A percentile compares a stretch with the other conserved stretches of the same genome.
Conservation (phyloP, 2,113 vertebrate species). For the Bucco capensis region DNA sequence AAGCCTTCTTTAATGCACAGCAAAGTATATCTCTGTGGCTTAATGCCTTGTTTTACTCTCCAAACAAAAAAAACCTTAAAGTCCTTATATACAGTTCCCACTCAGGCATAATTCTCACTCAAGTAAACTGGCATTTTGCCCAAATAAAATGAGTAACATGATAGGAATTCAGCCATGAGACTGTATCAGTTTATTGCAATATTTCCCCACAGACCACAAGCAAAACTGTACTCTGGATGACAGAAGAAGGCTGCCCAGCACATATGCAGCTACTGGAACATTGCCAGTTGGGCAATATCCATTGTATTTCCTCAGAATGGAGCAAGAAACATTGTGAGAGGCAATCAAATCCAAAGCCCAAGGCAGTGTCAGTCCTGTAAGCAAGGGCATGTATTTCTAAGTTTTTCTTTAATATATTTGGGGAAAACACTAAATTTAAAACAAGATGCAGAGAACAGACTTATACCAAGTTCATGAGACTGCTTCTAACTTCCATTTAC, state of each 20-base stretch:
- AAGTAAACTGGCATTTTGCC: constrained; percentile 36
- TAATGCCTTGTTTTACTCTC: background rate
- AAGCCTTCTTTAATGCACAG: constrained; percentile 45
- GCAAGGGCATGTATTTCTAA: background rate
- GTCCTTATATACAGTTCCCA: background rate
- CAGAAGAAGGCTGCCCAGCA: constrained; percentile 15
- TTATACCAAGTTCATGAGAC: background rate
- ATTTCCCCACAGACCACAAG: constrained; percentile 41
- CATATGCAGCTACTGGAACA: constrained; percentile 38
- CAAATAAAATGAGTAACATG: constrained; percentile 8
- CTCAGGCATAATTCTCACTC: background rate
- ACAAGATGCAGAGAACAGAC: background rate
- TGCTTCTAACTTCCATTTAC: background rate
- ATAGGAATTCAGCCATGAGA: constrained; percentile 36
- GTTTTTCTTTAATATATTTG: background rate
- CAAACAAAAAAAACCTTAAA: background rate
- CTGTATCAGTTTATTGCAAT: constrained; percentile 38
- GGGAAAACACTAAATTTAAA: background rate
- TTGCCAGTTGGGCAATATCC: constrained; percentile 10
- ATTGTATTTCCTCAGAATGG: background rate
- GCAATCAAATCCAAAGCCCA: background rate
- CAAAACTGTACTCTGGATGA: constrained; percentile 27
- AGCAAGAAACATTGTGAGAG: background rate
- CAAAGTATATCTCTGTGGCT: constrained; percentile 34
- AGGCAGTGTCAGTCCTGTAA: background rate